Evolutionary conservation across 2,797 vertebrate genomes (phyloP), one percentile per base, ranked within the genome.

Genomic region (Rhynchonycteris naso): DNA sequence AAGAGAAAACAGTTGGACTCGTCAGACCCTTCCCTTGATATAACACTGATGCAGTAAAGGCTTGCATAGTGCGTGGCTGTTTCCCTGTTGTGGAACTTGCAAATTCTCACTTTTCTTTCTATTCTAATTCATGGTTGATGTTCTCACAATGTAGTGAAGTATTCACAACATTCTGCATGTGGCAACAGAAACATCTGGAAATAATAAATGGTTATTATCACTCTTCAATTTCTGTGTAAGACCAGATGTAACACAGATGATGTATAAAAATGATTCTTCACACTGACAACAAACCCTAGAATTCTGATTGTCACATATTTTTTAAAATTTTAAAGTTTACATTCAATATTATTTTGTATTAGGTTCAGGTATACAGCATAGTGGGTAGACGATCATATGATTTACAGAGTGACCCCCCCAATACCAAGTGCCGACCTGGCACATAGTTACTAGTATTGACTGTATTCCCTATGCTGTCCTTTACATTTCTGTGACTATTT

Each of bases 41-140:
- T 0, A 4, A 43, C 21, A 0, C 13, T 2, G 16, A 7, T 12
- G 7, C 11, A 18, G 0, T 1, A 21, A 74, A 10, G 21, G 35
- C 52, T 24, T 11, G 14, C 21, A 30, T 1, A 12, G 6, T 2
- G 4, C 12, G 0, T 11, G 26, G 5, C 7, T 56, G 24, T 24
- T 61, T 47, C 72, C 58, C 18, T 22, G n/a, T 0, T 0, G 3
- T 7, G 1, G 11, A 11, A 22, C 35, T 33, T 16, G 74, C 52
- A 12, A 1, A 1, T 33, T 30, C 68, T 65, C 43, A 13, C 13
- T 72, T n/a, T 24, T 66, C 50, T 28, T 15, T 35, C 63, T 58
- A 0, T 81, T 82, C 56, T 11, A 43, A 35, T 13, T 4, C 1
- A 0, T 7, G 30, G 47, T 19, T 65, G 7, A 22, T 14, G 26